These are phyloP conservation scores for Hystrix cristata DNA, from an alignment of 2,113 vertebrate species.

Conservation along the genomic window DNA sequence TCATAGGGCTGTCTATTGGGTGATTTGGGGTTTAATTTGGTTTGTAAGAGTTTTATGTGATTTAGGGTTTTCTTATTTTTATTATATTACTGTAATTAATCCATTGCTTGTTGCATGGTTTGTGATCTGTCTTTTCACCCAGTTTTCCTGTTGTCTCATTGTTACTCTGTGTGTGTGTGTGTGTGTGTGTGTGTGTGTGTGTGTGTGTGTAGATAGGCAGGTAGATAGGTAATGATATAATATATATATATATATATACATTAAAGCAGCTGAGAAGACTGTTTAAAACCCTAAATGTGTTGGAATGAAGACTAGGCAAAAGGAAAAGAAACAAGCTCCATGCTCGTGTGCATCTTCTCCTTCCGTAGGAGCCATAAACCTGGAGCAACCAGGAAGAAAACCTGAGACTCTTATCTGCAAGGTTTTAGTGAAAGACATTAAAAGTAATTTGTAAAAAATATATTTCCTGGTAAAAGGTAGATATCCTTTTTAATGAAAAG, in stretches of 20 bases:
- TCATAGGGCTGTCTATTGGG: not conserved
- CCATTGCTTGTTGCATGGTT: not conserved
- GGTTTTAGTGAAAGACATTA: constrained; percentile 61
- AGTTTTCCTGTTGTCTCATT: not conserved
- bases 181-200: not conserved
- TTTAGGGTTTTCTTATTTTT: not conserved
- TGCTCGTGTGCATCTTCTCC: not conserved
- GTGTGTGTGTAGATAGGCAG: not conserved
- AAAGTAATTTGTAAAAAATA: constrained; percentile 50
- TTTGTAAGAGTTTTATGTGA: not conserved
- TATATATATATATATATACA: not conserved
- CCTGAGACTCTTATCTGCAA: constrained; percentile 61
- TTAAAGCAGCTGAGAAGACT: constrained; percentile 30
- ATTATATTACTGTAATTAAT: not conserved
- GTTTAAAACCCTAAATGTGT: not conserved
- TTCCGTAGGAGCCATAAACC: constrained; percentile 41
- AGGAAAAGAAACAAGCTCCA: not conserved
- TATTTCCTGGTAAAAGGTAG: constrained; percentile 16
- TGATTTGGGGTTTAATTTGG: constrained; percentile 12
- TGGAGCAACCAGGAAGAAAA: constrained; percentile 58
- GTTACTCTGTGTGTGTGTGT: not conserved
- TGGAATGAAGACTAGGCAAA: constrained; percentile 13
- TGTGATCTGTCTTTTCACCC: not conserved
- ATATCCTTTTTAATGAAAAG: not conserved
- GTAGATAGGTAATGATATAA: not conserved